phyloP scores from a whole-genome alignment of 2,797 vertebrate species.

The Knipowitschia caucasica region DNA sequence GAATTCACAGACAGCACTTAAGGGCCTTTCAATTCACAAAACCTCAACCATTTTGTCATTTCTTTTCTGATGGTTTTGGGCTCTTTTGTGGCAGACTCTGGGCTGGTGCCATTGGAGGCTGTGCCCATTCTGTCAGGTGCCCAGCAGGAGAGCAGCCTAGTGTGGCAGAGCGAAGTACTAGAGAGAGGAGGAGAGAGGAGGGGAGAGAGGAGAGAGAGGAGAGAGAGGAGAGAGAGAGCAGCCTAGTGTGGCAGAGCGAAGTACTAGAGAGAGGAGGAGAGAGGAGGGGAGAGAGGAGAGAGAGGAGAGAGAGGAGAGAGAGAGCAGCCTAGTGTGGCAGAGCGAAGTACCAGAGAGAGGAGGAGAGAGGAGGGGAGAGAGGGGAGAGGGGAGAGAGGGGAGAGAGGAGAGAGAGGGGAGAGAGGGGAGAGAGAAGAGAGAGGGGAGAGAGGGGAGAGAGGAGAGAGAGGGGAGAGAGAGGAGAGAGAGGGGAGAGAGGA shows the following conservation, averaged over 20 bases:
- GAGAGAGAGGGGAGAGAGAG: constrained; percentile 14
- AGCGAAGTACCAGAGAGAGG: too few relatives aligned
- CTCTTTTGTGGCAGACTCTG: constrained; percentile 11
- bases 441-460: too few relatives aligned
- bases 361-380: constrained; percentile 18
- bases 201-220: constrained; percentile 55
- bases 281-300: constrained; percentile 41
- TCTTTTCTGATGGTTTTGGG: constrained; percentile 2
- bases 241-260: too few relatives aligned
- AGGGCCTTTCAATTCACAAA: background rate
- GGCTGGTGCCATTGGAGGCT: constrained; percentile 34
- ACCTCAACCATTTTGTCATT: background rate
- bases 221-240: too few relatives aligned
- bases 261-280: constrained; percentile 35
- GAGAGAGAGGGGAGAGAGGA: background rate
- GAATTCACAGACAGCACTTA: constrained; percentile 21
- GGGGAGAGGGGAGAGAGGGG: constrained; percentile 36
- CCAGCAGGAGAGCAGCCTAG: constrained; percentile 54
- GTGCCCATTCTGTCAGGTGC: constrained; percentile 64
- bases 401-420: background rate
- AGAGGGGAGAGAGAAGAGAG: background rate
- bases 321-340: too few relatives aligned
- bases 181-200: constrained; percentile 31
- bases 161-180: too few relatives aligned
- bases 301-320: background rate